phyloP scores from a whole-genome alignment of 2,113 vertebrate species.

The Brachyistius frenatus region DNA sequence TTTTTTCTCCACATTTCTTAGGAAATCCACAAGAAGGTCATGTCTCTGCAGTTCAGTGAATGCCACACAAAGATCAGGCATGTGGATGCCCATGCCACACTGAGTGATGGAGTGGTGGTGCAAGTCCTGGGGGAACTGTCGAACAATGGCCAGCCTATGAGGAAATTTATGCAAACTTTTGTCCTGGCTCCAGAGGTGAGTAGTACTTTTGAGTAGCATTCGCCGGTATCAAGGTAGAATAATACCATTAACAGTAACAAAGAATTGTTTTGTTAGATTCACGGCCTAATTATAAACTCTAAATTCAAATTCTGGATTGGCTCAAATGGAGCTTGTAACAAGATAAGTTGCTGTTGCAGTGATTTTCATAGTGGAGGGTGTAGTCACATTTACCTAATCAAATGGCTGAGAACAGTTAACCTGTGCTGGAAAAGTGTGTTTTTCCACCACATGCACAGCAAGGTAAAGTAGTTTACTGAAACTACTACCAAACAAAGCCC shows the following conservation, averaged over 20 bases:
- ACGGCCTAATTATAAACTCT: neutral
- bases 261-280: neutral
- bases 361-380: no score
- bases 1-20: conserved; percentile 52
- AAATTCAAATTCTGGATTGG: neutral
- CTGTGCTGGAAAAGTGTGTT: no score
- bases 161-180: conserved; percentile 99
- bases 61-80: conserved; percentile 99
- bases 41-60: conserved; percentile 97
- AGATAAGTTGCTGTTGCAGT: neutral
- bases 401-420: no score
- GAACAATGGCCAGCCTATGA: conserved; percentile 96
- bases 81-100: conserved; percentile 95
- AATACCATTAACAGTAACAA: neutral
- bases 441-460: no score
- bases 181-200: conserved; percentile 96
- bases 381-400: no score
- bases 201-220: neutral
- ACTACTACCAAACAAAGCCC: no score
- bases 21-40: conserved; percentile 99
- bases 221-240: neutral
- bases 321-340: neutral
- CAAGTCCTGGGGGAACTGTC: conserved; percentile 98
- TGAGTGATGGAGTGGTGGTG: conserved; percentile 96
- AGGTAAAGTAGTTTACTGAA: no score